A percentile compares a stretch with the other conserved stretches of the same genome.
phyloP scores from a whole-genome alignment of 2,888 invertebrate genomes.

The Philhelius pedissequus region DNA sequence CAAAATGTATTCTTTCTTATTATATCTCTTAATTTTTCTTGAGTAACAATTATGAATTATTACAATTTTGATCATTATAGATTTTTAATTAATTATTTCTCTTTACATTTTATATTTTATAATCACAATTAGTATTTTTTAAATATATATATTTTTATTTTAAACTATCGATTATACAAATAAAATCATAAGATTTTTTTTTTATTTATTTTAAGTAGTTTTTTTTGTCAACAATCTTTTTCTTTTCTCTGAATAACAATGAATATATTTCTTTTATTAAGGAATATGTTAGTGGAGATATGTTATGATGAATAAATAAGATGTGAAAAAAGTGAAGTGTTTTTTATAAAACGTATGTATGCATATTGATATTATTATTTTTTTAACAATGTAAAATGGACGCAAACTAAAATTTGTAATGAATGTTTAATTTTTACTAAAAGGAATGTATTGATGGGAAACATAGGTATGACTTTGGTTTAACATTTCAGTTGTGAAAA shows the following conservation, averaged over 20 bases:
- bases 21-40: background rate
- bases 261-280: slow-evolving; percentile 28
- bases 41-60: slow-evolving; percentile 7
- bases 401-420: too few species aligned
- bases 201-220: slow-evolving; percentile 29
- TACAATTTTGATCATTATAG: background rate
- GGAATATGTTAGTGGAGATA: slow-evolving; percentile 60
- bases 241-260: slow-evolving; percentile 41
- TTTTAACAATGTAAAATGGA: background rate
- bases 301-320: slow-evolving; percentile 33
- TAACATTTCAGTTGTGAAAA: too few species aligned
- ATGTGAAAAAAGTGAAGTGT: background rate
- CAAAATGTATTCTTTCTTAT: slow-evolving; percentile 4
- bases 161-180: slow-evolving; percentile 51
- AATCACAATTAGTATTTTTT: slow-evolving; percentile 62
- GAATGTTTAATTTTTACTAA: too few species aligned
- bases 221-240: slow-evolving; percentile 44
- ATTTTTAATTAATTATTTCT: slow-evolving; percentile 36
- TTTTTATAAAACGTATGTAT: background rate
- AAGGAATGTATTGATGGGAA: too few species aligned
- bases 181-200: slow-evolving; percentile 47
- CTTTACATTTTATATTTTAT: slow-evolving; percentile 17
- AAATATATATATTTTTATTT: slow-evolving; percentile 31
- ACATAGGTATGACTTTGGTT: too few species aligned
- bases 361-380: background rate